Percentiles rank a stretch among this genome's conserved stretches.
These are phyloP conservation scores for Formicarius rufipectus DNA, from an alignment of 2,113 vertebrate genomes.

Conservation along the genomic window DNA sequence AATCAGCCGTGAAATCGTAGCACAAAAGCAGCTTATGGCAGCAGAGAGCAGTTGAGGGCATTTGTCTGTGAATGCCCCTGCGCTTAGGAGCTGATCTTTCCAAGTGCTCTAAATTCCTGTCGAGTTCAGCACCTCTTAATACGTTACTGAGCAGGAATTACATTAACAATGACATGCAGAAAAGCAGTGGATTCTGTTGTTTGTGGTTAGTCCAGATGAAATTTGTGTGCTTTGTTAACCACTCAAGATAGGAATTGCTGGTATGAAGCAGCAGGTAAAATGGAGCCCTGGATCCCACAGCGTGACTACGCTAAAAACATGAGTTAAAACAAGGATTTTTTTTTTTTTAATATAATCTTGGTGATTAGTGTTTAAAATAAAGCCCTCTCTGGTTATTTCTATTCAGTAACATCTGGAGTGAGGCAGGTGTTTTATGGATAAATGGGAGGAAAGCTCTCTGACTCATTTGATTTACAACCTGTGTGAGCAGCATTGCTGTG, in stretches of 20 bases:
- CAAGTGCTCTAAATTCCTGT: conserved; percentile 44
- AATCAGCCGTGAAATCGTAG: not conserved
- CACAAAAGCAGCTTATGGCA: conserved; percentile 32
- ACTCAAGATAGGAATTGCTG: not conserved
- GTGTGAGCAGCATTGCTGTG: not conserved
- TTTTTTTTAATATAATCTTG: not conserved
- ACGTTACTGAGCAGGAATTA: conserved; percentile 14
- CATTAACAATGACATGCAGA: not conserved
- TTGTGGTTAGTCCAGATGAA: not conserved
- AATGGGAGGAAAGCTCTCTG: conserved; percentile 13
- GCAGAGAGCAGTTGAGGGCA: conserved; percentile 42
- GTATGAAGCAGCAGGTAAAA: not conserved
- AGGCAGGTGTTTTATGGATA: conserved; percentile 48
- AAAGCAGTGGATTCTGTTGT: not conserved
- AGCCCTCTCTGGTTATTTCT: conserved; percentile 30
- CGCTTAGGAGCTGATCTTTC: conserved; percentile 7
- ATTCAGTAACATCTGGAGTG: conserved; percentile 15
- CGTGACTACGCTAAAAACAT: not conserved
- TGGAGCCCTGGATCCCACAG: not conserved
- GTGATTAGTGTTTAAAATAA: conserved; percentile 43
- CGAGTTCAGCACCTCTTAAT: conserved; percentile 47
- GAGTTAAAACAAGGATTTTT: not conserved
- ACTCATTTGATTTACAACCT: conserved; percentile 23
- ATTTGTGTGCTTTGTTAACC: not conserved
- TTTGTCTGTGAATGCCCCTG: not conserved